Base-by-base conservation (phyloP, 1,140 invertebrate genomes). In the Panagrolaimus sp. region DNA sequence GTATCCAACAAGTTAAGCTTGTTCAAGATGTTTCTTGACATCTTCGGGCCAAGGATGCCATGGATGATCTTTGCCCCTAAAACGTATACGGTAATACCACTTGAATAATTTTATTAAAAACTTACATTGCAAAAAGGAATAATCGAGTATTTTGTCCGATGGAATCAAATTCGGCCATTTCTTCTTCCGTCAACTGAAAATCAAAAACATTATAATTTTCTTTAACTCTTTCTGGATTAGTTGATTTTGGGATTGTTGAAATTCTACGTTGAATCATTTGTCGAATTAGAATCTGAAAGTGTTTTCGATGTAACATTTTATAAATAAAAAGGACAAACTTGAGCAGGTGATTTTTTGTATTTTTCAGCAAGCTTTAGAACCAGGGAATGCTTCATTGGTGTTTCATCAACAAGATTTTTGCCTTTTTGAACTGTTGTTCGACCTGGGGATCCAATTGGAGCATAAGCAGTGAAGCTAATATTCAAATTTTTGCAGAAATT, bases 341-440 rank as follows among this genome's bases (percentile, higher is more conserved):
- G 89, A 10, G 89, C 88, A 48, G 88, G 83, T 8, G 87, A 85
- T 75, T 88, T 87, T 0, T 85, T 79, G 38, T 89, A 79, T 73
- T 87, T 86, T 10, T 83, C 74, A 10, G 89, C 88, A 47, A 91
- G 84, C 55, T 84, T 74, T 46, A 76, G 79, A 1, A 91, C 86
- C 2, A 83, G 78, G 5, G 86, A 79, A 77, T 91, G 87, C n/a
- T 86, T 79, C 6, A 91, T 74, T 1, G 71, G 63, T 21, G 43
- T 24, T 28, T 73, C 69, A n/a, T 68, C 66, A 26, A 63, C 45
- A n/a, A 55, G 43, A 43, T 21, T 58, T 17, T 21, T n/a, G 26
- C 70, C 45, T 9, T 47, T 69, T 12, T 24, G 15, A 28, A 58
- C 21, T 12, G 52, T 21, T 7, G 15, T 47, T 2, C 71, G 44